Base-by-base conservation (phyloP, 1,140 invertebrate species). In the Trichonephila clavata region DNA sequence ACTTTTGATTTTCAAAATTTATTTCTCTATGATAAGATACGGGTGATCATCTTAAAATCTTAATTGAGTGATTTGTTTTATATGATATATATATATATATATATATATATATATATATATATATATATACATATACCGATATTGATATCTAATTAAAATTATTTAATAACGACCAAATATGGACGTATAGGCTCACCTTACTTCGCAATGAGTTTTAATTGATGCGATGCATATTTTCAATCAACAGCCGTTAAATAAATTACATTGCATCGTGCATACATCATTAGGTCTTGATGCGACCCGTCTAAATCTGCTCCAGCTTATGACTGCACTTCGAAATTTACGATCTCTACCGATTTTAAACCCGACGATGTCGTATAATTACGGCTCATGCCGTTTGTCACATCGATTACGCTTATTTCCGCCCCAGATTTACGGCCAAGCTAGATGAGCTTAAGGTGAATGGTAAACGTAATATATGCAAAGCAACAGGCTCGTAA, bases 341-440 rank as follows among this genome's bases (percentile, higher is more conserved):
- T 89, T 89, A 89, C 68, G 87, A 77, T 43, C 87, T 60, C 10
- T 68, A n/a, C 86, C 27, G 59, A 39, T 87, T 87, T 87, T 87
- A 77, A 89, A 59, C 43, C 39, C 63, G 65, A 21, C 43, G 68
- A 89, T 59, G 87, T 43, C 87, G 87, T 43, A 89, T 89, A 89
- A 89, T 89, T 89, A 89, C 65, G 87, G 18, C 86, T 84, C 59
- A 57, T 71, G 63, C 87, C 65, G 87, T 89, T 89, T 89, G 87
- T 89, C 87, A 89, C 87, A 77, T 89, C 87, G 87, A 89, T 89
- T 71, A 77, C 65, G 39, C 63, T 87, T 87, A 87, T 87, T 87
- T 87, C 61, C 43, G 10, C 16, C 1, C 65, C 7, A 43, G 43
- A 77, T 89, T 89, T 57, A 71, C 65, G 86, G n/a, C 84, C 21